phyloP scores from a whole-genome alignment of 1,140 invertebrate species.

The Macrobrachium rosenbergii region DNA sequence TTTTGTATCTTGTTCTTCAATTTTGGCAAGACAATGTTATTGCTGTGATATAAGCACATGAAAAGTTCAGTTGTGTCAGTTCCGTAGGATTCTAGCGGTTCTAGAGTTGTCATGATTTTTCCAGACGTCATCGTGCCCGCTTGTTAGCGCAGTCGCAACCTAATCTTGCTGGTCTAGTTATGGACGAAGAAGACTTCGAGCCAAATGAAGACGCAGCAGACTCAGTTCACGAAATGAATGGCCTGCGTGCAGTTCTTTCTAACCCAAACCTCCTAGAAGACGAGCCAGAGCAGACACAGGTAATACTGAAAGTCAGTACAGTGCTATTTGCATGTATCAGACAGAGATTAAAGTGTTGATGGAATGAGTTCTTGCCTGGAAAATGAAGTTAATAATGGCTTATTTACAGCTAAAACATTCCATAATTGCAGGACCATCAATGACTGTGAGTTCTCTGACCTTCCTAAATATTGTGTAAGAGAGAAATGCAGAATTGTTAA shows the following conservation, averaged over 20 bases:
- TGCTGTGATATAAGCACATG: neutral
- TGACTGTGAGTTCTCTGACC: too few relatives aligned
- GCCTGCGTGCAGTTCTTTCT: conserved; percentile 66
- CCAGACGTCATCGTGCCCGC: conserved; percentile 71
- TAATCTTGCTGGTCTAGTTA: conserved; percentile 70
- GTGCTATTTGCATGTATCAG: neutral
- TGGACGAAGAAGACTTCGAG: conserved; percentile 70
- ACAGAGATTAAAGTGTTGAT: neutral
- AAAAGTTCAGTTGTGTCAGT: neutral
- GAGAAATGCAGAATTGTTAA: too few relatives aligned
- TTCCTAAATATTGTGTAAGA: too few relatives aligned
- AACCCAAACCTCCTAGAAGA: conserved; percentile 68
- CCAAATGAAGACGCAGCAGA: conserved; percentile 70
- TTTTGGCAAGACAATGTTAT: neutral
- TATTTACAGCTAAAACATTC: too few relatives aligned
- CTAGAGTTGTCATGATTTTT: conserved; percentile 42
- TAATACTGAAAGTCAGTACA: neutral
- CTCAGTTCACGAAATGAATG: conserved; percentile 46
- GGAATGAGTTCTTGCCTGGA: too few relatives aligned
- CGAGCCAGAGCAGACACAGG: conserved; percentile 52
- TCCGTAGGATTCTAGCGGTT: neutral
- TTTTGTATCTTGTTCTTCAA: too few relatives aligned
- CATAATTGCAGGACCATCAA: too few relatives aligned
- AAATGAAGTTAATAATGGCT: too few relatives aligned
- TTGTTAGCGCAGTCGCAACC: conserved; percentile 73